A percentile compares a stretch with the other conserved stretches of the same genome.
Evolutionary conservation across 2,113 vertebrate species (phyloP).

Genomic region (Barbus barbus): DNA sequence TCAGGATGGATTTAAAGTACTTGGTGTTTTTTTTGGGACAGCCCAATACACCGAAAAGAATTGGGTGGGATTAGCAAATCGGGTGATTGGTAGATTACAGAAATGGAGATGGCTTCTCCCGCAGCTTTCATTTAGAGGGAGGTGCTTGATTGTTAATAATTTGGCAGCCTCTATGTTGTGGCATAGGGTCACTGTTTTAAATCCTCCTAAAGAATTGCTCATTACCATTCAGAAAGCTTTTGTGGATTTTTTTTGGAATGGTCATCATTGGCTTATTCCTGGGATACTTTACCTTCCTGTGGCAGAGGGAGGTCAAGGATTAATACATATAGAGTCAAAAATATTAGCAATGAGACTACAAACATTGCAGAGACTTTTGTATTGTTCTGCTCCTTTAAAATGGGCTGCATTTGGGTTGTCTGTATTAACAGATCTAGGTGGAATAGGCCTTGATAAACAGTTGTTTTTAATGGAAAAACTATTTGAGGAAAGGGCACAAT

Average conservation of each 20-base stretch:
- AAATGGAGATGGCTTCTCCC: not conserved
- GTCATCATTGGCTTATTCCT: not conserved
- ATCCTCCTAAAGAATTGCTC: not conserved
- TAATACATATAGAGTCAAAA: not conserved
- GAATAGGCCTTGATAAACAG: not conserved
- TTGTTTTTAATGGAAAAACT: not conserved
- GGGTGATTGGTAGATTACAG: not conserved
- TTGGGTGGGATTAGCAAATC: not conserved
- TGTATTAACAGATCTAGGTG: not conserved
- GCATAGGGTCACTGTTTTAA: not conserved
- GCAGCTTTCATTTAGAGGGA: not conserved
- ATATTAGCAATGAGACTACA: not conserved
- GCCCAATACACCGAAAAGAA: not conserved
- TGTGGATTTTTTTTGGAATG: not conserved
- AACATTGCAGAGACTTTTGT: not conserved
- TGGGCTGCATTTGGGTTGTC: not conserved
- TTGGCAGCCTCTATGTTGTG: not conserved
- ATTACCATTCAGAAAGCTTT: not conserved
- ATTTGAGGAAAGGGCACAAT: not conserved
- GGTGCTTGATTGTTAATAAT: not conserved
- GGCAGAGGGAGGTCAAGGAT: conserved; percentile 5
- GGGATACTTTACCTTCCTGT: not conserved
- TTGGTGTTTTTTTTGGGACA: too few relatives aligned
- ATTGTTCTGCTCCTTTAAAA: not conserved
- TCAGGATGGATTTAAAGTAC: too few relatives aligned